Evolutionary conservation across 2,797 vertebrate genomes (phyloP).

Genomic region (Melanotaenia trifasciata): DNA sequence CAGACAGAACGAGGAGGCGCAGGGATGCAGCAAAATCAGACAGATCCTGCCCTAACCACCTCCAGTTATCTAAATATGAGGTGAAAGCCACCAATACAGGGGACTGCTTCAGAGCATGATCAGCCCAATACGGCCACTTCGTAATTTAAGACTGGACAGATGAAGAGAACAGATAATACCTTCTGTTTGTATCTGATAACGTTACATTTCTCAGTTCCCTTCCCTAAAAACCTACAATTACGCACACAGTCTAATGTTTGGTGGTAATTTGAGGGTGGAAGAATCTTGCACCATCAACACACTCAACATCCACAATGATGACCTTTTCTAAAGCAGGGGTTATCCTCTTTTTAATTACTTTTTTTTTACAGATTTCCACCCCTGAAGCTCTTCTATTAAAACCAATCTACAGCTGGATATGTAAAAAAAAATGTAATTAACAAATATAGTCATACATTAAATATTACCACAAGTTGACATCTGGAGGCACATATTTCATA

Average conservation of each 20-base stretch:
- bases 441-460: background rate
- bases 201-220: slow-evolving; percentile 6
- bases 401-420: slow-evolving; percentile 4
- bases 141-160: slow-evolving; percentile 26
- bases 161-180: slow-evolving; percentile 32
- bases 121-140: slow-evolving; percentile 1
- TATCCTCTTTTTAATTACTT: slow-evolving; percentile 42
- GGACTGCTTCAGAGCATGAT: slow-evolving; percentile 17
- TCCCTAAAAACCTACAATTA: slow-evolving; percentile 14
- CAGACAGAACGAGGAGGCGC: slow-evolving; percentile 68
- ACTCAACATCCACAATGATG: slow-evolving; percentile 31
- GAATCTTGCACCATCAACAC: slow-evolving; percentile 8
- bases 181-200: background rate
- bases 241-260: slow-evolving; percentile 19
- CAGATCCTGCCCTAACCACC: slow-evolving; percentile 48
- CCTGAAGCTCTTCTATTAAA: slow-evolving; percentile 41
- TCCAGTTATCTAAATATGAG: slow-evolving; percentile 63
- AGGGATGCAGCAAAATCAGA: slow-evolving; percentile 51
- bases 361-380: slow-evolving; percentile 45
- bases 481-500: slow-evolving; percentile 31
- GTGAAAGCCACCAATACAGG: slow-evolving; percentile 37
- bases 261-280: slow-evolving; percentile 3
- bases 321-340: slow-evolving; percentile 31
- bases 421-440: slow-evolving; percentile 20
- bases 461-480: slow-evolving; percentile 19